Conservation (phyloP, 2,888 invertebrate genomes). For the Sarcophaga variegata region DNA sequence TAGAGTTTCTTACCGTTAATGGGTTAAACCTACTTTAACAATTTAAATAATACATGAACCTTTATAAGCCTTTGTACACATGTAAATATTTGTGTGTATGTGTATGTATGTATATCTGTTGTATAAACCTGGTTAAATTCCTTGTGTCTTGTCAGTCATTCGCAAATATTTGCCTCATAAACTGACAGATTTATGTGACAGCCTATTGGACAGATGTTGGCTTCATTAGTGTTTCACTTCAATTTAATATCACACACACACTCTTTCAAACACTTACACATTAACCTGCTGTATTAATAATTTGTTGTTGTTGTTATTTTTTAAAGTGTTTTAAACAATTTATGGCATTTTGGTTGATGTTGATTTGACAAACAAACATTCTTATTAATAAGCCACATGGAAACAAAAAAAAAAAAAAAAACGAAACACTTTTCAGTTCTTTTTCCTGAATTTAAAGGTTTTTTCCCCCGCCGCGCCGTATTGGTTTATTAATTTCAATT, state of each 20-base stretch:
- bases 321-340: slow-evolving; percentile 46
- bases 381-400: background rate
- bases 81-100: background rate
- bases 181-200: slow-evolving; percentile 71
- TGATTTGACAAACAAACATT: slow-evolving; percentile 15
- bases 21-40: slow-evolving; percentile 27
- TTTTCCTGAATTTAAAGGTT: background rate
- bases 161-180: slow-evolving; percentile 70
- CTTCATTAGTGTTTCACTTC: slow-evolving; percentile 62
- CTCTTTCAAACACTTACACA: background rate
- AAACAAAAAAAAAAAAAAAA: background rate
- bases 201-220: slow-evolving; percentile 65
- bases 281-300: background rate
- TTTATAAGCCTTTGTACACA: background rate
- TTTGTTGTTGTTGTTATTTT: background rate
- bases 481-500: slow-evolving; percentile 42
- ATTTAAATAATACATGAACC: slow-evolving; percentile 24
- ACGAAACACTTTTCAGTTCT: background rate
- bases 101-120: background rate
- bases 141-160: slow-evolving; percentile 68
- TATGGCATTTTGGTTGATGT: slow-evolving; percentile 25
- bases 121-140: slow-evolving; percentile 46
- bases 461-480: background rate
- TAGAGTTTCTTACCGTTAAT: background rate
- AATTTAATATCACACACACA: slow-evolving; percentile 37